These are phyloP conservation scores for Oncorhynchus kisutch DNA, from an alignment of 2,113 vertebrate species.

Conservation along the genomic window DNA sequence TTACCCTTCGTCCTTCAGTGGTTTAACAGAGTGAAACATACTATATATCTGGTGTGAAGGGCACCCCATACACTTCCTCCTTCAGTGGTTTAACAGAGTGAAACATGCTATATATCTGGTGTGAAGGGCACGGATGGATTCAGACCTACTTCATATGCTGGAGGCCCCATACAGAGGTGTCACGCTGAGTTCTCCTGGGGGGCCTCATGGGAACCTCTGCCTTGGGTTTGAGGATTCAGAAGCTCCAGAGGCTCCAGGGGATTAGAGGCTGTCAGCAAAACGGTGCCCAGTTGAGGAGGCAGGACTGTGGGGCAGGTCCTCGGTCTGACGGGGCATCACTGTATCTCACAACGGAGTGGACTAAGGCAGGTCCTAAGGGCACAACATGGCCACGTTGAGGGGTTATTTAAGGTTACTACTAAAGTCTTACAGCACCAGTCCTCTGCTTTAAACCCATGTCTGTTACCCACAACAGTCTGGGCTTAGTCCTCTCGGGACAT, in stretches of 20 bases:
- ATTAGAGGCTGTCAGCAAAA: not conserved
- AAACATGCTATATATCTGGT: too few species aligned
- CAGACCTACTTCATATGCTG: conserved; percentile 68
- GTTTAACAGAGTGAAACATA: too few species aligned
- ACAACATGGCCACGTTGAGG: conserved; percentile 10
- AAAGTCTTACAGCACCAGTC: not conserved
- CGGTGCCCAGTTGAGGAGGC: conserved; percentile 41
- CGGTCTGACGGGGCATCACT: conserved; percentile 63
- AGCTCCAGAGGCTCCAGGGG: too few species aligned
- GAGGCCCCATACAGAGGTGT: conserved; percentile 75
- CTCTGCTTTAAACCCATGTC: not conserved
- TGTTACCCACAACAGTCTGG: not conserved
- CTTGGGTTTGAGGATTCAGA: conserved; percentile 27
- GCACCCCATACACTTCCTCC: too few species aligned
- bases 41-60: too few species aligned
- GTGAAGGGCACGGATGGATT: not conserved
- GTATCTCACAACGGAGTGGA: conserved; percentile 37
- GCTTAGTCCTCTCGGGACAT: not conserved
- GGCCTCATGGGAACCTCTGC: conserved; percentile 70
- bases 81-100: too few species aligned
- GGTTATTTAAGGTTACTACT: conserved; percentile 49
- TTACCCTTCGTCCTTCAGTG: too few species aligned
- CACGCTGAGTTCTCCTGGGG: conserved; percentile 63
- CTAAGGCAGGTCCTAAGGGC: conserved; percentile 4
- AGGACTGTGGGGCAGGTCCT: conserved; percentile 34